Conservation (phyloP, 2,888 invertebrate species). For the Cetonia aurata region DNA sequence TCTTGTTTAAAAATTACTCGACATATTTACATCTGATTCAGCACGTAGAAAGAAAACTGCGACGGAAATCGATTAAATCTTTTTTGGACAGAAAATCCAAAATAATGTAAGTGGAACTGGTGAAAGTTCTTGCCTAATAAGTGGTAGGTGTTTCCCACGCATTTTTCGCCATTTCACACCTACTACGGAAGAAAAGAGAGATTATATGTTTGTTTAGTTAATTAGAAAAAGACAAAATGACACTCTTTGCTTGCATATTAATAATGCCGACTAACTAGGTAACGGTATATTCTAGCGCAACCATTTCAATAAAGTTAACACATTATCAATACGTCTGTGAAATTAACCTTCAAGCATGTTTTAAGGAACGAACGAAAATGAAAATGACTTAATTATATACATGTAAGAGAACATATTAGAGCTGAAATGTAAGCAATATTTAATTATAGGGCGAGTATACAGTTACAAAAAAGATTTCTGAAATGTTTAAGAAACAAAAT, state of each 20-base stretch:
- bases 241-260: slow-evolving; percentile 53
- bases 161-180: slow-evolving; percentile 48
- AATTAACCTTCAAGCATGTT: neutral
- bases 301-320: slow-evolving; percentile 41
- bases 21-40: slow-evolving; percentile 4
- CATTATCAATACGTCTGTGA: too few relatives aligned
- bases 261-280: slow-evolving; percentile 55
- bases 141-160: slow-evolving; percentile 52
- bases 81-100: slow-evolving; percentile 40
- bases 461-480: too few relatives aligned
- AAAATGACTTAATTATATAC: slow-evolving; percentile 19
- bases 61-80: slow-evolving; percentile 5
- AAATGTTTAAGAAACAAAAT: too few relatives aligned
- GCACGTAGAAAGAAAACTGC: neutral
- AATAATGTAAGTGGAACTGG: slow-evolving; percentile 46
- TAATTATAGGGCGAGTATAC: neutral
- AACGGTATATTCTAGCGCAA: slow-evolving; percentile 51
- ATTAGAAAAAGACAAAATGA: slow-evolving; percentile 53
- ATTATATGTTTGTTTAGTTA: slow-evolving; percentile 42
- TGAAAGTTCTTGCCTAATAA: slow-evolving; percentile 50
- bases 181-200: slow-evolving; percentile 48
- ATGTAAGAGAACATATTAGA: neutral
- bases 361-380: slow-evolving; percentile 29
- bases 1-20: neutral
- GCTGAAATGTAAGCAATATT: neutral